These are phyloP conservation scores for Ibidorhyncha struthersii DNA, from an alignment of 2,113 vertebrate species.

Conservation along the genomic window DNA sequence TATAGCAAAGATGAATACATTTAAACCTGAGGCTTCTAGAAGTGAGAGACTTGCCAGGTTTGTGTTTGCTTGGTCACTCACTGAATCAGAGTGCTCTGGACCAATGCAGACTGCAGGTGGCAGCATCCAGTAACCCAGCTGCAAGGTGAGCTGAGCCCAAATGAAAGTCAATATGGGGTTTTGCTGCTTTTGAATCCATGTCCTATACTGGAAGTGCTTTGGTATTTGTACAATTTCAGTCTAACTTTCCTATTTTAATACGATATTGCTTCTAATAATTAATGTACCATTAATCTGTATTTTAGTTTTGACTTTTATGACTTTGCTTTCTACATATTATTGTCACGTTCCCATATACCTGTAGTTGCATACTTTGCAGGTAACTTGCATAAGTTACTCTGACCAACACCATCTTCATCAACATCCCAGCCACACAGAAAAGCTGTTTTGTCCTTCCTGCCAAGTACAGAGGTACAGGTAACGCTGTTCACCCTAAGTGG, in stretches of 20 bases:
- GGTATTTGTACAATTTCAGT: fast-evolving
- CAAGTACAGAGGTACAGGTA: background rate
- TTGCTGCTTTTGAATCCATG: background rate
- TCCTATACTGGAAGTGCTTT: background rate
- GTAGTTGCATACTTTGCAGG: background rate
- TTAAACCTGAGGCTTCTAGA: background rate
- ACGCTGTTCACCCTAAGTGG: background rate
- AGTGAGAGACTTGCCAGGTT: fast-evolving
- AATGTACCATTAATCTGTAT: background rate
- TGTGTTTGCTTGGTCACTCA: fast-evolving
- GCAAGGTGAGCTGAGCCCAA: background rate
- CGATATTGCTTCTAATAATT: background rate
- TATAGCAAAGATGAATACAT: fast-evolving
- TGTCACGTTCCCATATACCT: background rate
- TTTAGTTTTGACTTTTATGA: background rate
- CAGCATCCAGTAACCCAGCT: background rate
- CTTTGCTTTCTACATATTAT: background rate
- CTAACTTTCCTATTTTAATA: background rate
- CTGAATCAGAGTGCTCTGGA: background rate
- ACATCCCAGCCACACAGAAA: background rate
- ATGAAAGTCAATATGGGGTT: fast-evolving
- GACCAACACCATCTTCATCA: background rate
- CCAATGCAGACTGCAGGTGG: constrained; percentile 21
- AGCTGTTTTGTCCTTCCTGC: background rate
- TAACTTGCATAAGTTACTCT: background rate